A percentile compares a stretch with the other conserved stretches of the same genome.
Conservation (phyloP, 2,113 vertebrate species). For the Phoenicopterus ruber region DNA sequence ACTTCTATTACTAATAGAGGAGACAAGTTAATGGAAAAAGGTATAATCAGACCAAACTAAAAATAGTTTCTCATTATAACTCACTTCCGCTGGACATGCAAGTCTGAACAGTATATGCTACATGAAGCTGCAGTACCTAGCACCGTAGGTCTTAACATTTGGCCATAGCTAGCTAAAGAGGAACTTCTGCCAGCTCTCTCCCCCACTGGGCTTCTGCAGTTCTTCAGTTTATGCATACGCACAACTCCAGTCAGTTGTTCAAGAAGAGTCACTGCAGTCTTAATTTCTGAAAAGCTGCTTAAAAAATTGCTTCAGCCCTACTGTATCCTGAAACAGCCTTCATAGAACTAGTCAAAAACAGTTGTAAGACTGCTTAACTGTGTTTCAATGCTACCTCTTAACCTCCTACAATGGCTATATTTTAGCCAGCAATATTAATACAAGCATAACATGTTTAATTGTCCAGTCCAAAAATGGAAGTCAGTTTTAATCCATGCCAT, state of each 20-base stretch:
- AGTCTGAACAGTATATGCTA: background rate
- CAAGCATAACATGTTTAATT: background rate
- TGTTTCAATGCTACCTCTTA: background rate
- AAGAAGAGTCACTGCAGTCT: background rate
- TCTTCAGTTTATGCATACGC: background rate
- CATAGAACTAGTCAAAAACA: background rate
- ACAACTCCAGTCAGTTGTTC: background rate
- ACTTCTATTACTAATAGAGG: background rate
- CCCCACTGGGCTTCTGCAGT: background rate
- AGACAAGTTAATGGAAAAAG: background rate
- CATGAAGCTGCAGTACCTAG: background rate
- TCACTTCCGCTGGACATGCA: background rate
- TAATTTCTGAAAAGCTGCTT: background rate
- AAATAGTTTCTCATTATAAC: background rate
- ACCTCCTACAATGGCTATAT: background rate
- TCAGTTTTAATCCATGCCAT: conserved; percentile 13
- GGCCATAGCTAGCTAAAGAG: background rate
- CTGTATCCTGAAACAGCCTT: background rate
- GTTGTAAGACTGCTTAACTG: background rate
- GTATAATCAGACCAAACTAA: background rate
- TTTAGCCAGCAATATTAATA: background rate
- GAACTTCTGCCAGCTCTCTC: background rate
- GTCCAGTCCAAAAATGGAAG: background rate
- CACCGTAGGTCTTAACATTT: background rate
- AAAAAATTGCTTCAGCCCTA: background rate